phyloP scores from a whole-genome alignment of 2,888 invertebrate species.

The Geotrupes spiniger region DNA sequence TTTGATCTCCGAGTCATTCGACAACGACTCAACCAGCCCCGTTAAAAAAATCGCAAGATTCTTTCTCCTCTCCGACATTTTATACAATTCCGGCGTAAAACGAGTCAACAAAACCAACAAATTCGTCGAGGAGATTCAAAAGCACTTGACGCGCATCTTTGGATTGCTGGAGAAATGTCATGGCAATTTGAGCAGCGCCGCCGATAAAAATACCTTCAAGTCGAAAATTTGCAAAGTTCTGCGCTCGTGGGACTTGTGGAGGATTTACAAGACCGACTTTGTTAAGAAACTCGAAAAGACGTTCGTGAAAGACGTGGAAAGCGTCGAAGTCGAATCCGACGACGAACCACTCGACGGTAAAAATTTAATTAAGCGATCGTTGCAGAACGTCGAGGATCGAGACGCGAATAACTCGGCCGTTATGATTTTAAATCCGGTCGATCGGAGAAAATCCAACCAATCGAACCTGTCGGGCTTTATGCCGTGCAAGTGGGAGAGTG shows the following conservation, averaged over 20 bases:
- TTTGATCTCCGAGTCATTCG: conserved; percentile 82
- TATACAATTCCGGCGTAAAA: conserved; percentile 89
- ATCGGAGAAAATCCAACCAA: conserved; percentile 20
- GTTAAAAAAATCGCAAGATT: conserved; percentile 86
- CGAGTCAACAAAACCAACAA: conserved; percentile 85
- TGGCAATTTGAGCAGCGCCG: conserved; percentile 65
- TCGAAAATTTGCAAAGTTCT: conserved; percentile 81
- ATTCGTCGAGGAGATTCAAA: conserved; percentile 78
- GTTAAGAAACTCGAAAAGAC: conserved; percentile 79
- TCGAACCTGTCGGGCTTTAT: conserved; percentile 65
- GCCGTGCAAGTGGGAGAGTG: conserved; percentile 92
- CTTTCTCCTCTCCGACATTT: conserved; percentile 91
- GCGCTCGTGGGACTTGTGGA: conserved; percentile 95
- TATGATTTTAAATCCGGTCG: conserved; percentile 16
- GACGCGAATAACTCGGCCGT: conserved; percentile 11
- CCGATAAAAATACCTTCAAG: conserved; percentile 90
- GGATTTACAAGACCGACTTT: conserved; percentile 86
- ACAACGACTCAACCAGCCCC: conserved; percentile 63
- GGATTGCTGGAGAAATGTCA: conserved; percentile 67
- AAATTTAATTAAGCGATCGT: conserved; percentile 40
- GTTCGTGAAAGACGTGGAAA: conserved; percentile 68
- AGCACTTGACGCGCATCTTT: conserved; percentile 72
- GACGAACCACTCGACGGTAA: conserved; percentile 47
- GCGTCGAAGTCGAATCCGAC: conserved; percentile 34
- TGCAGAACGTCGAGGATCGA: conserved; percentile 27